A percentile compares a stretch with the other conserved stretches of the same genome.
These are phyloP conservation scores for Rhinogobio ventralis DNA, from an alignment of 2,797 vertebrate genomes.

Conservation along the genomic window DNA sequence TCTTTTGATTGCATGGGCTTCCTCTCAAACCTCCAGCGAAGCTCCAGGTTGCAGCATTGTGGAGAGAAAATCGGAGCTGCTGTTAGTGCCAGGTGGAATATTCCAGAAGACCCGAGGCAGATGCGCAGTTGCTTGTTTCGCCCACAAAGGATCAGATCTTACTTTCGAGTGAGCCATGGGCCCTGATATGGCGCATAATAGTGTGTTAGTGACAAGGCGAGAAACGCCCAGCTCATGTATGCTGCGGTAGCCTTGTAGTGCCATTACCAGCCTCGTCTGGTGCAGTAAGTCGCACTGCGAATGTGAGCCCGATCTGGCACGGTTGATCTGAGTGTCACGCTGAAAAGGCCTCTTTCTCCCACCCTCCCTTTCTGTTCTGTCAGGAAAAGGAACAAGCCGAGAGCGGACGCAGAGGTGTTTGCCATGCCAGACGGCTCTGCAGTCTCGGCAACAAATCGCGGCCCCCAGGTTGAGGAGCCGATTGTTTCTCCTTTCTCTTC, in stretches of 20 bases:
- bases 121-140: constrained; percentile 20
- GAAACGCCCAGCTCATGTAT: constrained; percentile 47
- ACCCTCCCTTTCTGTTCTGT: constrained; percentile 63
- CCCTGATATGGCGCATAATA: constrained; percentile 40
- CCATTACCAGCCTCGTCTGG: constrained; percentile 55
- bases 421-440: constrained; percentile 54
- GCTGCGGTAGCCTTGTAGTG: constrained; percentile 50
- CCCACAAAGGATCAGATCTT: constrained; percentile 49
- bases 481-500: constrained; percentile 74
- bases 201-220: constrained; percentile 49
- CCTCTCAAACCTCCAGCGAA: constrained; percentile 64
- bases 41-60: constrained; percentile 59
- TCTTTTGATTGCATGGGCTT: constrained; percentile 63
- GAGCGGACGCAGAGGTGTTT: constrained; percentile 59
- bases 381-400: constrained; percentile 65
- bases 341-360: constrained; percentile 60
- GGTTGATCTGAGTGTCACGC: constrained; percentile 60
- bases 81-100: constrained; percentile 55
- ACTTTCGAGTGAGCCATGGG: constrained; percentile 16
- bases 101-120: constrained; percentile 48
- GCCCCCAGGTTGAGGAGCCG: constrained; percentile 69
- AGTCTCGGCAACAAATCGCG: constrained; percentile 65
- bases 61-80: constrained; percentile 60
- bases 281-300: constrained; percentile 44
- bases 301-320: constrained; percentile 57